Evolutionary conservation across 30 jellyfish, hydroid and myxozoan species (phyloP).

Genomic region (Haliclystus octoradiatus): DNA sequence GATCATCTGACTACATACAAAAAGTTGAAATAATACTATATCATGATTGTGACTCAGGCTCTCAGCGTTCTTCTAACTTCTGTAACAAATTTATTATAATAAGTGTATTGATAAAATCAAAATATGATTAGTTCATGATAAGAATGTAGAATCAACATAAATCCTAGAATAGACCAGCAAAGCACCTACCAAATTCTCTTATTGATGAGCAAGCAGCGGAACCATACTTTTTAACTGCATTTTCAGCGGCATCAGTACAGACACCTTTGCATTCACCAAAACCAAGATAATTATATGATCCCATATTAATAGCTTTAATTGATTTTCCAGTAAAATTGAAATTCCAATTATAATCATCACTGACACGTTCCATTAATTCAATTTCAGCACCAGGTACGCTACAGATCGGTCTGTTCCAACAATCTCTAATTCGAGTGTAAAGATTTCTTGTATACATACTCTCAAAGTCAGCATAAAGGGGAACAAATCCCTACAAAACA

Average conservation of each 20-base stretch:
- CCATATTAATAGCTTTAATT: conserved; percentile 64
- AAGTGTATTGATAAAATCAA: too few relatives aligned
- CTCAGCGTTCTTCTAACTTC: too few relatives aligned
- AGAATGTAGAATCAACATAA: background rate
- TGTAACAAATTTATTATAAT: too few relatives aligned
- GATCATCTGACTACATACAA: too few relatives aligned
- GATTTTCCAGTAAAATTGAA: conserved; percentile 65
- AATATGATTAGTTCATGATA: background rate
- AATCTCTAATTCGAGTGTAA: conserved; percentile 83
- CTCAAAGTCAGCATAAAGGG: conserved; percentile 90
- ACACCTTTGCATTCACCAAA: conserved; percentile 87
- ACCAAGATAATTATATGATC: conserved; percentile 96
- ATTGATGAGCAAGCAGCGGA: conserved; percentile 57
- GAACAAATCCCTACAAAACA: conserved; percentile 77
- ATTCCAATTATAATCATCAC: conserved; percentile 95
- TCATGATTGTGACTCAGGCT: too few relatives aligned
- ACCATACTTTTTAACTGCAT: conserved; percentile 47
- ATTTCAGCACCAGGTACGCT: conserved; percentile 96
- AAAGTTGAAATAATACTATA: too few relatives aligned
- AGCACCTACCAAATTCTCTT: conserved; percentile 57
- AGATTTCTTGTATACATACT: conserved; percentile 85
- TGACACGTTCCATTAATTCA: conserved; percentile 56
- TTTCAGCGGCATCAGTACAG: conserved; percentile 71
- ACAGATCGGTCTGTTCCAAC: conserved; percentile 97
- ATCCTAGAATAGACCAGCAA: background rate